Percentiles rank a stretch among this genome's conserved stretches.
Conservation (phyloP, 2,113 vertebrate species). For the Oryzias javanicus region DNA sequence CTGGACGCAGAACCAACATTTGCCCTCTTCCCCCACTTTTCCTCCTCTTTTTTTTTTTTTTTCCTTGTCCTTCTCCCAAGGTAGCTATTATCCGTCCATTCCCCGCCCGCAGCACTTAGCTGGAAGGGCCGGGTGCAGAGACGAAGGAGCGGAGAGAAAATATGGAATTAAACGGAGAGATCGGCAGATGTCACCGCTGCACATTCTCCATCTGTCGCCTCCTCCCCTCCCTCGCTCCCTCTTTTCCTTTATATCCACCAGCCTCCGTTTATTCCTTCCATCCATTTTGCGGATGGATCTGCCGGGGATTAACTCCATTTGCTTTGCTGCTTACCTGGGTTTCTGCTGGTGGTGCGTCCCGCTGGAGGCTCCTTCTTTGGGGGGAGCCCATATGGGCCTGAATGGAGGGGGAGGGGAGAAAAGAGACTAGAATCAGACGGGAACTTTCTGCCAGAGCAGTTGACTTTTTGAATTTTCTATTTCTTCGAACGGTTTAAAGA, state of each 20-base stretch:
- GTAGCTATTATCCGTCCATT: constrained; percentile 76
- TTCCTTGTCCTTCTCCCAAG: constrained; percentile 64
- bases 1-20: constrained; percentile 57
- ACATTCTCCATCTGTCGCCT: constrained; percentile 72
- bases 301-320: constrained; percentile 42
- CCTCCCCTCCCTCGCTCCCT: constrained; percentile 34
- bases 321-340: constrained; percentile 69
- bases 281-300: constrained; percentile 53
- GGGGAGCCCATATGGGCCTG: constrained; percentile 77
- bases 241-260: constrained; percentile 42
- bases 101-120: constrained; percentile 73
- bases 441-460: constrained; percentile 36
- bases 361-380: constrained; percentile 74
- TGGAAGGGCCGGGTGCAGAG: constrained; percentile 54
- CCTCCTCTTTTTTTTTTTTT: constrained; percentile 27
- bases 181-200: constrained; percentile 72
- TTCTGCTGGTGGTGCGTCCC: constrained; percentile 75
- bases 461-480: constrained; percentile 23
- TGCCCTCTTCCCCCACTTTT: constrained; percentile 30
- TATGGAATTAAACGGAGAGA: constrained; percentile 74
- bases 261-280: constrained; percentile 43
- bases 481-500: constrained; percentile 39
- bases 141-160: constrained; percentile 37
- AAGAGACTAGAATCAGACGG: constrained; percentile 15
- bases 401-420: constrained; percentile 8